These are phyloP conservation scores for Molorchus minor DNA, from an alignment of 2,888 invertebrate species.

Conservation along the genomic window DNA sequence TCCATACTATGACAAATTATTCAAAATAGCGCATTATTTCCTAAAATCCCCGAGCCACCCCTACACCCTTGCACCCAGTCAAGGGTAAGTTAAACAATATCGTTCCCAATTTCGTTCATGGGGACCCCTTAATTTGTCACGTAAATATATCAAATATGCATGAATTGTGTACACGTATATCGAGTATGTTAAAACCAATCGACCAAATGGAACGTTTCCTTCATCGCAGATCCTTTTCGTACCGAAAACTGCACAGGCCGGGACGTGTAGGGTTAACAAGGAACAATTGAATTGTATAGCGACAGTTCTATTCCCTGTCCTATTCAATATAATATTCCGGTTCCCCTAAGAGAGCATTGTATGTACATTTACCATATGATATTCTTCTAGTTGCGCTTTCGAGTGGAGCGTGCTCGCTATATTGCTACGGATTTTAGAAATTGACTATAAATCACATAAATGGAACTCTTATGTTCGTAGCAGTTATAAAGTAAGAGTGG, in stretches of 20 bases:
- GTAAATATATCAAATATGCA: conserved; percentile 64
- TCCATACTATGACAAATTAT: conserved; percentile 16
- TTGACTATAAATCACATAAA: conserved; percentile 47
- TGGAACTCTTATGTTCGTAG: conserved; percentile 12
- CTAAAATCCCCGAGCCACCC: conserved; percentile 6
- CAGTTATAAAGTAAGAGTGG: conserved; percentile 11
- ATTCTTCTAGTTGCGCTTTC: conserved; percentile 47
- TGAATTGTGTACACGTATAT: conserved; percentile 60
- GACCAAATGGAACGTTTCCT: conserved; percentile 43
- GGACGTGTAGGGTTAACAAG: conserved; percentile 62
- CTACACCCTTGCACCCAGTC: conserved; percentile 29
- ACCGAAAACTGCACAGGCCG: conserved; percentile 42
- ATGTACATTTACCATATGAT: conserved; percentile 61
- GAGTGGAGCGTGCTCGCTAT: conserved; percentile 34
- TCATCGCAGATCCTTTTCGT: not conserved
- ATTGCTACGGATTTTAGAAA: conserved; percentile 40
- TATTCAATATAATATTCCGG: conserved; percentile 60
- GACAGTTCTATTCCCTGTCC: conserved; percentile 56
- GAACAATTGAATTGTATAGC: conserved; percentile 62
- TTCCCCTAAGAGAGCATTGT: conserved; percentile 52
- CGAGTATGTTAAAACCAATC: conserved; percentile 53
- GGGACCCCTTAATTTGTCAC: conserved; percentile 60
- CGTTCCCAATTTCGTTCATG: conserved; percentile 53
- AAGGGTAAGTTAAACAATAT: conserved; percentile 56
- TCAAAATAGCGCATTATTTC: conserved; percentile 8